Conservation (phyloP, 1,140 invertebrate genomes). For the Drosophila asahinai region DNA sequence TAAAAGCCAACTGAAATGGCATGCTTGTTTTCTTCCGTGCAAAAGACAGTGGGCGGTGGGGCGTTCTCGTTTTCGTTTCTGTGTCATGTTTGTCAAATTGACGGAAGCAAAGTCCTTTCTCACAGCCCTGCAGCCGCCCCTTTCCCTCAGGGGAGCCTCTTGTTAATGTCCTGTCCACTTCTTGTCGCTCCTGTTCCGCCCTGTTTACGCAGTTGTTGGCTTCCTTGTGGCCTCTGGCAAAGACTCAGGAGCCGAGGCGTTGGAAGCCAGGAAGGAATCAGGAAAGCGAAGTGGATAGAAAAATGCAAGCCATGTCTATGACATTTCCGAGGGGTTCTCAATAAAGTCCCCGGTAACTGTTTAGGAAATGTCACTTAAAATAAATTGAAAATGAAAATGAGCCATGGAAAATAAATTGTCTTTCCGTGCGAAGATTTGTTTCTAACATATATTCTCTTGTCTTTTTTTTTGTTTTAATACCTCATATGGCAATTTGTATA, state of each 20-base stretch:
- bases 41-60: slow-evolving; percentile 19
- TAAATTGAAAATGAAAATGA: slow-evolving; percentile 28
- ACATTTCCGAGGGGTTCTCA: slow-evolving; percentile 34
- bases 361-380: slow-evolving; percentile 36
- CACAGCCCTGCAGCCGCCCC: slow-evolving; percentile 24
- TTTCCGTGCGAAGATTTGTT: neutral
- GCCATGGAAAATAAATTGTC: neutral
- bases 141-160: slow-evolving; percentile 5
- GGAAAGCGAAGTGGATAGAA: neutral
- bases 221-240: slow-evolving; percentile 27
- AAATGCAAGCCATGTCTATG: slow-evolving; percentile 46
- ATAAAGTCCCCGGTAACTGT: slow-evolving; percentile 31
- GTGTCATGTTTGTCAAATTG: slow-evolving; percentile 81
- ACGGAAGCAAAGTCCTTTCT: slow-evolving; percentile 59
- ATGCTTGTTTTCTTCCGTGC: slow-evolving; percentile 7
- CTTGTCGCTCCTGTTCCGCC: slow-evolving; percentile 31
- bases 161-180: slow-evolving; percentile 55
- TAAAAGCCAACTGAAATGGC: neutral
- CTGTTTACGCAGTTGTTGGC: slow-evolving; percentile 51
- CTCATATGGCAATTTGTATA: too few species aligned
- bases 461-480: too few species aligned
- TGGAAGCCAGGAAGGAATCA: neutral
- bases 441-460: too few species aligned
- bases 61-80: slow-evolving; percentile 60
- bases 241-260: neutral